Conservation (phyloP, 2,888 invertebrate genomes). For the Pristionchus entomophagus region DNA sequence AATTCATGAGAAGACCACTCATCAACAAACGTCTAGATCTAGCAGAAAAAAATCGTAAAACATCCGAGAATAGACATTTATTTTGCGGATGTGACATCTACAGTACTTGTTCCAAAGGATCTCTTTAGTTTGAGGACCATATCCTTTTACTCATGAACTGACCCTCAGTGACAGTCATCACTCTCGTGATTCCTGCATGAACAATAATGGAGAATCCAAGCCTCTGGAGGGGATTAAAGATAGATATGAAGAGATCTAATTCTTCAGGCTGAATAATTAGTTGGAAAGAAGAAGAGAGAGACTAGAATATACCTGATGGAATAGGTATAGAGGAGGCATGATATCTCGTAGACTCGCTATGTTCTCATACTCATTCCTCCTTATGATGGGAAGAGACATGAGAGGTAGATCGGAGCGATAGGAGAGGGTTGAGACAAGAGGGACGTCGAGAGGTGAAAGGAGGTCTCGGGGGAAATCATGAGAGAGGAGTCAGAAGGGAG, state of each 20-base stretch:
- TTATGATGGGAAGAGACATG: constrained; percentile 22
- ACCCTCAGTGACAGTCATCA: constrained; percentile 5
- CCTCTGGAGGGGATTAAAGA: not conserved
- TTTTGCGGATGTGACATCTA: not conserved
- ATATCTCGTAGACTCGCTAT: not conserved
- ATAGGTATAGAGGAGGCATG: constrained; percentile 1
- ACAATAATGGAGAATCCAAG: constrained; percentile 20
- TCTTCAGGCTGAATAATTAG: not conserved
- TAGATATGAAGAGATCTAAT: not conserved
- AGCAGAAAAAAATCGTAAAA: not conserved
- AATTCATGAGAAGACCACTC: not conserved
- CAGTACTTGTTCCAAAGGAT: too few species aligned
- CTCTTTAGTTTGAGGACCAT: too few species aligned
- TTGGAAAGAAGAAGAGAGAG: not conserved
- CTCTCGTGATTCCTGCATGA: not conserved
- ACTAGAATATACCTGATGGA: not conserved
- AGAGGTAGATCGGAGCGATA: not conserved
- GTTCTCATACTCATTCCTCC: constrained; percentile 39
- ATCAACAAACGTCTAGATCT: not conserved
- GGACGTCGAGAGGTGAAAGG: not conserved
- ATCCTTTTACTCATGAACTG: not conserved
- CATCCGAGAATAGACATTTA: not conserved
- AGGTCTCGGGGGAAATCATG: constrained; percentile 41
- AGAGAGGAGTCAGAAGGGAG: not conserved
- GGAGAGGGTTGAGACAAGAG: not conserved